A percentile compares a stretch with the other conserved stretches of the same genome.
These are phyloP conservation scores for Rhabdophis nuchalis DNA, from an alignment of 2,797 vertebrate species.

Conservation along the genomic window DNA sequence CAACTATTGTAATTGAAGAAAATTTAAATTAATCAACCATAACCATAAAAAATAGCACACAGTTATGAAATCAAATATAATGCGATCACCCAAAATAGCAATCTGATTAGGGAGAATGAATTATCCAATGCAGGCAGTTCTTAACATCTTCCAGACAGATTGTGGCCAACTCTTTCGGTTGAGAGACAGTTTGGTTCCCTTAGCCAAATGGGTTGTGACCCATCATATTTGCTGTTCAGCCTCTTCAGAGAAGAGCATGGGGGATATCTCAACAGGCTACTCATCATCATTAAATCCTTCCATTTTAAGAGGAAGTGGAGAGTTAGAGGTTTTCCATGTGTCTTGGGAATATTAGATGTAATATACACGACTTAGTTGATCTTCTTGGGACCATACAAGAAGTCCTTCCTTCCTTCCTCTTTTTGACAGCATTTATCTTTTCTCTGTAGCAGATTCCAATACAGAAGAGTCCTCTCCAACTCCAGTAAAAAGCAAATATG, in stretches of 20 bases:
- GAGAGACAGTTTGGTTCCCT: neutral
- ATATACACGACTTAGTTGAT: neutral
- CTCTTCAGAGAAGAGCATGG: neutral
- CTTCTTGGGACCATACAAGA: neutral
- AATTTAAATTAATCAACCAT: neutral
- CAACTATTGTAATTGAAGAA: neutral
- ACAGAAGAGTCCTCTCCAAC: conserved; percentile 79
- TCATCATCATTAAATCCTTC: neutral
- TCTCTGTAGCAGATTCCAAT: conserved; percentile 65
- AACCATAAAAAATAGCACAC: neutral
- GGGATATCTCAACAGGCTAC: neutral
- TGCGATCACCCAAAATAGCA: neutral
- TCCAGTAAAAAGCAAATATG: conserved; percentile 93
- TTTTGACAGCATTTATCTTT: neutral
- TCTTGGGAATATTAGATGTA: neutral
- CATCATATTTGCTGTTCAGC: neutral
- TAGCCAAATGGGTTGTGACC: neutral
- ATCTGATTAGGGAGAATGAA: neutral
- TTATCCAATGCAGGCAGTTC: neutral
- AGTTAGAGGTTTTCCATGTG: neutral
- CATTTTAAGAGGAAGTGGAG: neutral
- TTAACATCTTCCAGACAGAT: neutral
- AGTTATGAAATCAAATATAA: neutral
- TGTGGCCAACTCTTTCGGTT: neutral
- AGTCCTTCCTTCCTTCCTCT: neutral